Evolutionary conservation across 2,797 vertebrate genomes (phyloP).

Genomic region (Hozukius guyotensis): DNA sequence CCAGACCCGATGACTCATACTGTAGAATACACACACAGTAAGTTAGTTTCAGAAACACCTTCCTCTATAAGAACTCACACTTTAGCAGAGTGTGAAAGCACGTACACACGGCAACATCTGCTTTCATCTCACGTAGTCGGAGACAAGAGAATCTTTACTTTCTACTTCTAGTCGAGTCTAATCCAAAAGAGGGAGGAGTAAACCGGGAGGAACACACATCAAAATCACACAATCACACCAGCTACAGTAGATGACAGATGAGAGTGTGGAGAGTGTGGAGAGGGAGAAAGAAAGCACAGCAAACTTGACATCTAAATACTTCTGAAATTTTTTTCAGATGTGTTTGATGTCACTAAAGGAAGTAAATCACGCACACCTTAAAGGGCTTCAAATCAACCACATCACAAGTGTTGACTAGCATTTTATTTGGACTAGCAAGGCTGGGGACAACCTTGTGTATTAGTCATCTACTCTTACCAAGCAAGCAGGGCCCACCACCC

Average conservation of each 20-base stretch:
- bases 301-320: constrained; percentile 46
- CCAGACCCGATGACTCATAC: constrained; percentile 96
- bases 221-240: constrained; percentile 39
- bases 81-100: constrained; percentile 27
- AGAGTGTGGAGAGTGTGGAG: constrained; percentile 8
- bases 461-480: constrained; percentile 75
- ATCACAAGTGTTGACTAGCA: constrained; percentile 3
- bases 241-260: constrained; percentile 17
- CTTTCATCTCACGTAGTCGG: constrained; percentile 36
- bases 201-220: constrained; percentile 27
- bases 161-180: constrained; percentile 26
- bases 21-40: constrained; percentile 68
- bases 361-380: constrained; percentile 39
- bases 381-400: constrained; percentile 29
- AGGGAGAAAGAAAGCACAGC: constrained; percentile 31
- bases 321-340: constrained; percentile 37
- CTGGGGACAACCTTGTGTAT: neutral
- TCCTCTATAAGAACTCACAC: constrained; percentile 26
- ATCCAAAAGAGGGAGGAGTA: constrained; percentile 35
- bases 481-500: constrained; percentile 81
- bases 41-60: constrained; percentile 27
- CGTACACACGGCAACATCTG: constrained; percentile 11
- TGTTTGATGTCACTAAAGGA: constrained; percentile 23
- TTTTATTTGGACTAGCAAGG: constrained; percentile 29
- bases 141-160: constrained; percentile 31